These are phyloP conservation scores for Cepaea nemoralis DNA, from an alignment of 1,140 invertebrate species.

Conservation along the genomic window DNA sequence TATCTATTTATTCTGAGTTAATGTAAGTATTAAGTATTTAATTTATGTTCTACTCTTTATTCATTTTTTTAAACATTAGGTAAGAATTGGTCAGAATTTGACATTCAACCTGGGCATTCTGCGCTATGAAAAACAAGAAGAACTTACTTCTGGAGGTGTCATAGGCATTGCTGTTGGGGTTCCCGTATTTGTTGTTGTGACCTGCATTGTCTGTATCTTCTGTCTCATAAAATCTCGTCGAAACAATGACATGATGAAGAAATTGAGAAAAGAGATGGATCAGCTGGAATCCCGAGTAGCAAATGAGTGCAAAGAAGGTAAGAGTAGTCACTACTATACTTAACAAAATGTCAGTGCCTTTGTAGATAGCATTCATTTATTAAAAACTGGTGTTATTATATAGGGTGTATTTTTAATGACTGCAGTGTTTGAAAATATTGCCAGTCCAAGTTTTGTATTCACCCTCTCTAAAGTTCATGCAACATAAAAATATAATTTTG, in stretches of 20 bases:
- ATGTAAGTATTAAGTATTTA: too few species aligned
- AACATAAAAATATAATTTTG: too few species aligned
- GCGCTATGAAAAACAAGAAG: constrained; percentile 86
- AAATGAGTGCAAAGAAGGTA: constrained; percentile 95
- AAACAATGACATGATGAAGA: constrained; percentile 94
- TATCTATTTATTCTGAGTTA: too few species aligned
- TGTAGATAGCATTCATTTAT: too few species aligned
- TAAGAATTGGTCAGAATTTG: constrained; percentile 73
- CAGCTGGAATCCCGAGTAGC: constrained; percentile 96
- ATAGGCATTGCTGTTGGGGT: constrained; percentile 81
- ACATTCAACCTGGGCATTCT: constrained; percentile 90
- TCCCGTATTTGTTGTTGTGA: constrained; percentile 76
- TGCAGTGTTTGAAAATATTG: too few species aligned
- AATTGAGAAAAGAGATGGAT: constrained; percentile 99
- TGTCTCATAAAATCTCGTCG: constrained; percentile 96
- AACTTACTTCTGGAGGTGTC: constrained; percentile 82
- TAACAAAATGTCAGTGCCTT: too few species aligned
- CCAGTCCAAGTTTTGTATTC: too few species aligned
- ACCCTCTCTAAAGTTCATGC: too few species aligned
- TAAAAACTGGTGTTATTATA: too few species aligned
- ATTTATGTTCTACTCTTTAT: neutral
- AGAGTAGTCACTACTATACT: too few species aligned
- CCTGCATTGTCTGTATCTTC: constrained; percentile 89
- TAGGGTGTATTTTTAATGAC: too few species aligned
- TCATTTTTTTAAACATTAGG: constrained; percentile 1